phyloP scores from a whole-genome alignment of 2,113 vertebrate genomes.

The Nothoprocta pentlandii region DNA sequence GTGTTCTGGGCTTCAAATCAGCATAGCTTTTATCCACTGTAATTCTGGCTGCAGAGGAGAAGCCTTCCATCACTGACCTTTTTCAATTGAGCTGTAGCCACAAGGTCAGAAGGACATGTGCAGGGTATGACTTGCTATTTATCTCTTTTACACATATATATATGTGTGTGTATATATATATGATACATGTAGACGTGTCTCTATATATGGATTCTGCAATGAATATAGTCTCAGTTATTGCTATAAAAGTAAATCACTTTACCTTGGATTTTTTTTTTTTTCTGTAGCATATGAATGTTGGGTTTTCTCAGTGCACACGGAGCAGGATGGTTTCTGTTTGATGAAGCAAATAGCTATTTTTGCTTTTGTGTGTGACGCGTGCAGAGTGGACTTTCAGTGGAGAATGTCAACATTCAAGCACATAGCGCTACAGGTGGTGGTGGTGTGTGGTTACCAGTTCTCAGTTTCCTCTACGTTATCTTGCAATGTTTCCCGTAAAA shows the following conservation, averaged over 20 bases:
- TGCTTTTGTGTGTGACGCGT: background rate
- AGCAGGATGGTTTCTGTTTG: background rate
- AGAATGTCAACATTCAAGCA: background rate
- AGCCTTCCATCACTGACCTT: background rate
- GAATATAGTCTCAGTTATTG: background rate
- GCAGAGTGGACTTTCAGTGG: background rate
- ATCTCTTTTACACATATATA: background rate
- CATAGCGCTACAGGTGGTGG: background rate
- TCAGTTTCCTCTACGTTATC: background rate
- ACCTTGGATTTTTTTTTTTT: background rate
- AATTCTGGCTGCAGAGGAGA: background rate
- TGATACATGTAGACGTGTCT: background rate
- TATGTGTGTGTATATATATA: background rate
- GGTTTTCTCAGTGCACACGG: background rate
- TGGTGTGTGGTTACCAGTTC: background rate
- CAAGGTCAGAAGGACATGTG: background rate
- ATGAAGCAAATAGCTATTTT: background rate
- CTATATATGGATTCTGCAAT: background rate
- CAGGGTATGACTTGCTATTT: background rate
- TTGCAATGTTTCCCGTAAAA: background rate
- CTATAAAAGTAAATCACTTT: background rate
- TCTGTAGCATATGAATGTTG: background rate
- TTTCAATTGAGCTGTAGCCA: background rate
- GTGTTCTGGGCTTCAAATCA: background rate
- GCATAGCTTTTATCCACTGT: rapidly evolving